Percentiles rank a stretch among this genome's conserved stretches.
These are phyloP conservation scores for Drosophila obscura DNA, from an alignment of 1,140 invertebrate species.

Conservation along the genomic window DNA sequence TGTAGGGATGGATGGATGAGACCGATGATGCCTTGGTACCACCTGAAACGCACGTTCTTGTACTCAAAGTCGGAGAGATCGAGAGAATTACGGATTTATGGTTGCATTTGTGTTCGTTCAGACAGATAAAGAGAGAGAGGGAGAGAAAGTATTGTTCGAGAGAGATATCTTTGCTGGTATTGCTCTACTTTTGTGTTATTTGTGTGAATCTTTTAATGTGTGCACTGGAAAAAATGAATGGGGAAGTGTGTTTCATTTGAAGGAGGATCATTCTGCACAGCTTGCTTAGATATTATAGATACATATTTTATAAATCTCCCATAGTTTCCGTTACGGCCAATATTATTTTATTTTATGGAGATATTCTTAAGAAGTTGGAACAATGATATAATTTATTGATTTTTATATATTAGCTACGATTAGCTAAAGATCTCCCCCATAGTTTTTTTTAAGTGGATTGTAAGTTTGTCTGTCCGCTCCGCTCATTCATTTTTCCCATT, in stretches of 20 bases:
- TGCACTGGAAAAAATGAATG: slow-evolving; percentile 14
- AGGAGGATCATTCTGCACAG: no score
- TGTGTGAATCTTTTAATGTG: slow-evolving; percentile 39
- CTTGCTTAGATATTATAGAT: no score
- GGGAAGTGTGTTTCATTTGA: neutral
- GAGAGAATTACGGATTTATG: slow-evolving; percentile 28
- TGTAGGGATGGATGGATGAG: slow-evolving; percentile 23
- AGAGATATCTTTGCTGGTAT: slow-evolving; percentile 26
- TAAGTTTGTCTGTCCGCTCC: slow-evolving; percentile 34
- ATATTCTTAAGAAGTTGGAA: neutral
- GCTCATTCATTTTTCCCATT: slow-evolving; percentile 43
- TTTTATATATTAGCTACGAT: no score
- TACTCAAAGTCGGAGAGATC: slow-evolving; percentile 19
- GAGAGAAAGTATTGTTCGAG: slow-evolving; percentile 20
- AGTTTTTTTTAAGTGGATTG: slow-evolving; percentile 14
- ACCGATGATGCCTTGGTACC: slow-evolving; percentile 12
- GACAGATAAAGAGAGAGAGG: no score
- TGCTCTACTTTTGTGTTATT: slow-evolving; percentile 57
- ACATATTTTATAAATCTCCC: neutral
- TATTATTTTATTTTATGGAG: neutral
- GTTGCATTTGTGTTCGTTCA: slow-evolving; percentile 17
- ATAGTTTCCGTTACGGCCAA: neutral
- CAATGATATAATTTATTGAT: no score
- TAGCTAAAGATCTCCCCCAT: no score
- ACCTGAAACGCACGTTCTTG: slow-evolving; percentile 43